phyloP scores from a whole-genome alignment of 1,140 invertebrate species.

The Steinernema khuongi region DNA sequence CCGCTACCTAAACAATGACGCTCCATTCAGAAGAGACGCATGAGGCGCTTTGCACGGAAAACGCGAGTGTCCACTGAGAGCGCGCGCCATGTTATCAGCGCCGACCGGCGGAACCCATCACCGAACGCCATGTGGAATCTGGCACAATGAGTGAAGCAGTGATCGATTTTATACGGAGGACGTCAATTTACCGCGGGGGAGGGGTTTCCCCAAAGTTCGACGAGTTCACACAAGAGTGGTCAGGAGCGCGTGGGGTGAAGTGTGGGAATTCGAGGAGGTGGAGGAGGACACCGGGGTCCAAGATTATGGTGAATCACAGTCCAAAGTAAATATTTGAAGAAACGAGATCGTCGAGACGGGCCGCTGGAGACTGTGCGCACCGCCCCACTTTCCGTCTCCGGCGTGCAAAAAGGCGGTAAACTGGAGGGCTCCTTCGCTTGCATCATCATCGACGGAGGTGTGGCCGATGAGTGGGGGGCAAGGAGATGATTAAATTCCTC shows the following conservation, averaged over 20 bases:
- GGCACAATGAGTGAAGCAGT: not conserved
- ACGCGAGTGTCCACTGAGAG: not conserved
- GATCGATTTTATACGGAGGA: not conserved
- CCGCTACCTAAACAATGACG: not conserved
- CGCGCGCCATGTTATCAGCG: too few species aligned
- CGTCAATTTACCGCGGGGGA: not conserved
- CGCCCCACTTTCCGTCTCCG: not conserved
- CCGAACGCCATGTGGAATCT: not conserved
- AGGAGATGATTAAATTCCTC: too few species aligned
- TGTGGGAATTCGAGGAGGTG: conserved; percentile 7
- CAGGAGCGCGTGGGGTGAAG: not conserved
- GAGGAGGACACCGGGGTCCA: not conserved
- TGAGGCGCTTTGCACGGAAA: not conserved
- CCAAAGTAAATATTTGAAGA: not conserved
- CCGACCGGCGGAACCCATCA: not conserved
- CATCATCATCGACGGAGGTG: too few species aligned
- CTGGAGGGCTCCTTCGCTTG: too few species aligned
- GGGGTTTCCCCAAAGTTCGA: not conserved
- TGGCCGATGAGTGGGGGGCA: too few species aligned
- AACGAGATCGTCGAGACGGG: not conserved
- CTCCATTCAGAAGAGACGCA: not conserved
- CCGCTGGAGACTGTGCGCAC: not conserved
- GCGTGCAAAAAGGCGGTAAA: not conserved
- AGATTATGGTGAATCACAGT: conserved; percentile 4
- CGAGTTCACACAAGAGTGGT: not conserved